Percentiles rank a stretch among this genome's conserved stretches.
These are phyloP conservation scores for Fragum whitleyi DNA, from an alignment of 2,888 invertebrate species.

Conservation along the genomic window DNA sequence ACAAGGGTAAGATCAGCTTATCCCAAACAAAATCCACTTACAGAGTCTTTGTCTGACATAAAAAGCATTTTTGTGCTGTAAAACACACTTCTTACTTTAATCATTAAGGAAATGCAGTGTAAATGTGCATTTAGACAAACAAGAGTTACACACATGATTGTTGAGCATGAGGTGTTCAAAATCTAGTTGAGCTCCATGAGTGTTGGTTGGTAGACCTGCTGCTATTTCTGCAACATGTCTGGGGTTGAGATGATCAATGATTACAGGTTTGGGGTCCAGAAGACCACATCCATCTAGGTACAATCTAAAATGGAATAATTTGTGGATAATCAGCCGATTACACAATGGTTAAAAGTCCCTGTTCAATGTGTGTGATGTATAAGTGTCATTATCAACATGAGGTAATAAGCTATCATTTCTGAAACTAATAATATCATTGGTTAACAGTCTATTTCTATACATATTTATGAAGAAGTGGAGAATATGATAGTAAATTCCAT, in stretches of 20 bases:
- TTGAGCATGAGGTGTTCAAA: constrained; percentile 76
- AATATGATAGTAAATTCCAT: no score
- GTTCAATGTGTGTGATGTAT: no score
- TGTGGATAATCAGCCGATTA: background rate
- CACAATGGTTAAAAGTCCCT: background rate
- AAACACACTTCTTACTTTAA: no score
- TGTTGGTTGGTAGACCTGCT: background rate
- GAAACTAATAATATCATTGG: no score
- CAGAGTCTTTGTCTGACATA: no score
- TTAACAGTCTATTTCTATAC: no score
- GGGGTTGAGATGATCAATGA: constrained; percentile 71
- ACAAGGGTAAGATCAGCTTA: no score
- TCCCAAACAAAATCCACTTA: no score
- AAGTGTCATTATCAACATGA: background rate
- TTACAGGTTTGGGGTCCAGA: constrained; percentile 69
- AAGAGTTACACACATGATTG: constrained; percentile 64
- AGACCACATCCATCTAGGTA: constrained; percentile 73
- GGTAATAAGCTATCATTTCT: background rate
- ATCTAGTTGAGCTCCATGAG: constrained; percentile 70
- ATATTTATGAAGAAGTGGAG: no score
- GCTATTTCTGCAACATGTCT: constrained; percentile 46
- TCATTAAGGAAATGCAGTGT: no score
- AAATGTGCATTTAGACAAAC: no score
- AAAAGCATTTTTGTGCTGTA: no score
- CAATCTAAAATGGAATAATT: constrained; percentile 48